These are phyloP conservation scores for Ochotona curzoniae DNA, from an alignment of 2,113 vertebrate species.

Conservation along the genomic window DNA sequence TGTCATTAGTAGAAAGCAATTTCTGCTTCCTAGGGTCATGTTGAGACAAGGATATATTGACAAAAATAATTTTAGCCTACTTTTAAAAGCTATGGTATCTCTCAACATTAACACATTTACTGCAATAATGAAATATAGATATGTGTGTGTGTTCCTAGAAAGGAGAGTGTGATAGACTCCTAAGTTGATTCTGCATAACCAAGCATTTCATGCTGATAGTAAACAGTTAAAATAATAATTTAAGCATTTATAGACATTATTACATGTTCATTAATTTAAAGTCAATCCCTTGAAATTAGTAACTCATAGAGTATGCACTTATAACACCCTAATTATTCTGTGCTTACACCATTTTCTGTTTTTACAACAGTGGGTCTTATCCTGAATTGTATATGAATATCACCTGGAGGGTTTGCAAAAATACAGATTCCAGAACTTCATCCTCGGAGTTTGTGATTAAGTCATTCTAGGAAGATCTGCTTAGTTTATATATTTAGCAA, in stretches of 20 bases:
- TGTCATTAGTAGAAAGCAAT: not conserved
- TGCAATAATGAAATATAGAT: not conserved
- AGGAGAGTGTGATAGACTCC: rapidly evolving
- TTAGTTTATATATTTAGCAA: not conserved
- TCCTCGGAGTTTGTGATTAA: not conserved
- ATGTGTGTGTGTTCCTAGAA: not conserved
- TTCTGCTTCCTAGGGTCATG: not conserved
- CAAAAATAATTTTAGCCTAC: not conserved
- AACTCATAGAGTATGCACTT: not conserved
- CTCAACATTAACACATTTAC: not conserved
- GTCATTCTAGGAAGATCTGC: not conserved
- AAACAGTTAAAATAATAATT: not conserved
- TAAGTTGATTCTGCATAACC: not conserved
- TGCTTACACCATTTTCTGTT: not conserved
- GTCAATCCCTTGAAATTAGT: not conserved
- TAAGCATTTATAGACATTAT: no score
- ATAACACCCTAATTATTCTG: not conserved
- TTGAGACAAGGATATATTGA: not conserved
- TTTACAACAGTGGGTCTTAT: not conserved
- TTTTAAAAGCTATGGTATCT: not conserved
- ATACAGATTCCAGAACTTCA: not conserved
- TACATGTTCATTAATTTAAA: not conserved
- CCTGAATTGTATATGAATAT: not conserved
- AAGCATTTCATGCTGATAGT: not conserved
- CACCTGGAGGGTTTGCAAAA: not conserved